Evolutionary conservation across 2,797 vertebrate species (phyloP).

Genomic region (Anolis apletophallus): DNA sequence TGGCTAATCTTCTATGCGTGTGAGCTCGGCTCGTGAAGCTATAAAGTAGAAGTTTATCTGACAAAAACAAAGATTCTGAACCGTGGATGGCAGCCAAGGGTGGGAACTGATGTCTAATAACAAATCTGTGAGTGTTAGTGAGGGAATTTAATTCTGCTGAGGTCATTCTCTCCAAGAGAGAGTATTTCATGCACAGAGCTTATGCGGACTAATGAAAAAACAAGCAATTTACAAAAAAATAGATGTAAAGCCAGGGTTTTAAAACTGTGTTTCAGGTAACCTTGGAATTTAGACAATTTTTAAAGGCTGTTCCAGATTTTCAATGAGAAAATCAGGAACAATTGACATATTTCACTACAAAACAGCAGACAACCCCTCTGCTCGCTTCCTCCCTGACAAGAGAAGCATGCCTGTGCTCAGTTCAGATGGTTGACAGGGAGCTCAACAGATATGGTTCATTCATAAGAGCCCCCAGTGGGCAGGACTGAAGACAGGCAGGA

Average conservation of each 20-base stretch:
- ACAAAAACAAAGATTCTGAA: not conserved
- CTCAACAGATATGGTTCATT: not conserved
- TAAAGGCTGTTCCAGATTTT: not conserved
- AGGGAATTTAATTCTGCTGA: not conserved
- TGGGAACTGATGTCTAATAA: not conserved
- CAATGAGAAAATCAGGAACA: not conserved
- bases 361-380: not conserved
- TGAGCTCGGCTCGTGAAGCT: not conserved
- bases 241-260: not conserved
- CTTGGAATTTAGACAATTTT: not conserved
- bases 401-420: not conserved
- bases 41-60: not conserved
- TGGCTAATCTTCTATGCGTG: not conserved
- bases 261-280: not conserved
- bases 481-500: no score
- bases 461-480: no score
- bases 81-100: conserved; percentile 9
- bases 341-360: not conserved
- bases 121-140: not conserved
- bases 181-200: not conserved
- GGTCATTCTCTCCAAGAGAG: not conserved
- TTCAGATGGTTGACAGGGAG: not conserved
- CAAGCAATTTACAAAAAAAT: not conserved
- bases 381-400: not conserved
- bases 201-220: not conserved